phyloP scores from a whole-genome alignment of 2,113 vertebrate species.

The Chrysochloris asiatica region DNA sequence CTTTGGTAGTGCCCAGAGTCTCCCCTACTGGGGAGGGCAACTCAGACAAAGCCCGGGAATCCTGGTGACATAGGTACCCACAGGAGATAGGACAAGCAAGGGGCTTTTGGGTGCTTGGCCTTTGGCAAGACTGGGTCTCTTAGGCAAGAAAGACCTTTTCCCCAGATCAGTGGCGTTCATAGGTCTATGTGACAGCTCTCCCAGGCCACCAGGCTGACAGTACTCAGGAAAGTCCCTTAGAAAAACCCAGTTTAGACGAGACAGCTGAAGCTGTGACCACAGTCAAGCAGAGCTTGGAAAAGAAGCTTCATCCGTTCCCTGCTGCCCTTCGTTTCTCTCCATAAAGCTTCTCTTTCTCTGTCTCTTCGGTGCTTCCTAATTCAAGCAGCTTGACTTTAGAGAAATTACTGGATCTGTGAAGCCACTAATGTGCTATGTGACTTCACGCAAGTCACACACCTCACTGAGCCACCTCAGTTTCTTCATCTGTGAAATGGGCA shows the following conservation, averaged over 20 bases:
- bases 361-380: conserved; percentile 66
- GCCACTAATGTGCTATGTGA: conserved; percentile 57
- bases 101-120: not conserved
- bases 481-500: conserved; percentile 65
- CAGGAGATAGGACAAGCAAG: not conserved
- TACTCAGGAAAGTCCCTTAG: not conserved
- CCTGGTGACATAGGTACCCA: not conserved
- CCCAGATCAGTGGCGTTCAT: not conserved
- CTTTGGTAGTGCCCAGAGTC: not conserved
- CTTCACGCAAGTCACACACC: conserved; percentile 45
- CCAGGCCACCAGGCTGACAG: not conserved
- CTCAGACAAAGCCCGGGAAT: not conserved
- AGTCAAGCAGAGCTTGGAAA: conserved; percentile 3
- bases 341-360: conserved; percentile 26
- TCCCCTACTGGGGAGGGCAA: not conserved
- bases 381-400: conserved; percentile 59
- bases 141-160: not conserved
- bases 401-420: conserved; percentile 31
- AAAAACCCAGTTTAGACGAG: not conserved
- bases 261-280: conserved; percentile 7
- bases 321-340: not conserved
- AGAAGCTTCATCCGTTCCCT: not conserved
- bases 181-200: not conserved
- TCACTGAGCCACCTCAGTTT: conserved; percentile 69
- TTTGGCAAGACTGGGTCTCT: not conserved